Evolutionary conservation across 2,888 invertebrate species (phyloP), one percentile per base, ranked within the genome.

Genomic region (Tenthredo scrophulariae): DNA sequence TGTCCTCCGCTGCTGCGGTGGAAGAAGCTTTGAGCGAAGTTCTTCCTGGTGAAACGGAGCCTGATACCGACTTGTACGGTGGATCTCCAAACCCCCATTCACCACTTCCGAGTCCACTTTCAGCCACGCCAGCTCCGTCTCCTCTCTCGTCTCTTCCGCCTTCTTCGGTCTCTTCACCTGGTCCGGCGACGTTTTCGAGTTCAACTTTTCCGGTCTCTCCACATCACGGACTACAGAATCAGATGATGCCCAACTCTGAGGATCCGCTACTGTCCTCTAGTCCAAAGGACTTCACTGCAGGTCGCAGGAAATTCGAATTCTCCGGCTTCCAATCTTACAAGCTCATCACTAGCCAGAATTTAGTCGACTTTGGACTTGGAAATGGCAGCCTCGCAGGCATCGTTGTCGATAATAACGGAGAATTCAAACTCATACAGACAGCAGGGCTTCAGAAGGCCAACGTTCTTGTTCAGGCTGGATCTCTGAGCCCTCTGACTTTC

Each of bases 221-320:
- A 85, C 90, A 93, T 93, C 88, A 93, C 92, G 95, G 95, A 0
- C 94, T 97, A 10, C 96, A 97, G 87, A 96, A 96, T 5, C 96
- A 97, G 90, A 97, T 97, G 95, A 97, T 97, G 97, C 96, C 97
- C 15, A 97, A 97, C 91, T 97, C 97, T 0, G 97, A 97, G 90
- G 97, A 97, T 92, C 97, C 97, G 0, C 93, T 97, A 4, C 93
- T 98, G 26, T 97, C 97, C 0, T 97, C 97, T 86, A 97, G 96
- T 88, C 97, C 97, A 0, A 96, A 97, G 86, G 97, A 97, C 91
- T 97, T 97, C 90, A 93, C 94, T 1, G 90, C 89, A 13, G 91
- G 90, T 1, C 89, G 93, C 0, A 94, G 94, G 67, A 95, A 95
- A 88, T 95, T 95, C 87, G 95, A 95, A 89, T 94, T 95, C 82